These are phyloP conservation scores for Tachycineta bicolor DNA, from an alignment of 2,113 vertebrate genomes.

Conservation along the genomic window DNA sequence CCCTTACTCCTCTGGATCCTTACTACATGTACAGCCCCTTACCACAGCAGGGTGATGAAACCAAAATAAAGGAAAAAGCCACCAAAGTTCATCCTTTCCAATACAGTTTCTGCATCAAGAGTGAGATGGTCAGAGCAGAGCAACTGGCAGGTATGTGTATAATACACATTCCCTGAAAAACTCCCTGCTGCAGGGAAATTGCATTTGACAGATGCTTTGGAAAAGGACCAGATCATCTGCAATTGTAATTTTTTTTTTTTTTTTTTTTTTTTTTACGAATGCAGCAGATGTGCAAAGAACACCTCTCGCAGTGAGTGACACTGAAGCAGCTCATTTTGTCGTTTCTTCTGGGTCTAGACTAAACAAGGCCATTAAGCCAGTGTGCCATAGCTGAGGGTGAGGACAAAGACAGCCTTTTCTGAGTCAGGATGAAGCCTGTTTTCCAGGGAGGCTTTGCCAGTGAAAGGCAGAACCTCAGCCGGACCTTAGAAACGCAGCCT, in stretches of 20 bases:
- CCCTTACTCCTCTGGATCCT: not conserved
- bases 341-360: constrained; percentile 32
- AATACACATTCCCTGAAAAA: not conserved
- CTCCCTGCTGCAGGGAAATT: not conserved
- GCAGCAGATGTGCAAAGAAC: not conserved
- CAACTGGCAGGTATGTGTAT: not conserved
- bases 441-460: constrained; percentile 20
- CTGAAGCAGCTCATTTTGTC: constrained; percentile 13
- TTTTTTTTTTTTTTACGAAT: not conserved
- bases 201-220: not conserved
- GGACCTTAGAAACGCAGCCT: constrained; percentile 27
- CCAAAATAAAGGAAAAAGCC: not conserved
- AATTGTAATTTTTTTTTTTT: not conserved
- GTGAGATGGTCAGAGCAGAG: not conserved
- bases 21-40: not conserved
- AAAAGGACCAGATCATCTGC: constrained; percentile 8
- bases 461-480: not conserved
- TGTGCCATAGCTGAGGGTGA: not conserved
- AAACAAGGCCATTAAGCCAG: not conserved
- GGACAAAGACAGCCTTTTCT: constrained; percentile 56
- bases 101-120: not conserved
- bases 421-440: not conserved
- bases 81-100: not conserved
- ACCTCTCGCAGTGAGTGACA: not conserved
- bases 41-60: not conserved